phyloP scores from a whole-genome alignment of 1,140 invertebrate species.

The Grapholita molesta region DNA sequence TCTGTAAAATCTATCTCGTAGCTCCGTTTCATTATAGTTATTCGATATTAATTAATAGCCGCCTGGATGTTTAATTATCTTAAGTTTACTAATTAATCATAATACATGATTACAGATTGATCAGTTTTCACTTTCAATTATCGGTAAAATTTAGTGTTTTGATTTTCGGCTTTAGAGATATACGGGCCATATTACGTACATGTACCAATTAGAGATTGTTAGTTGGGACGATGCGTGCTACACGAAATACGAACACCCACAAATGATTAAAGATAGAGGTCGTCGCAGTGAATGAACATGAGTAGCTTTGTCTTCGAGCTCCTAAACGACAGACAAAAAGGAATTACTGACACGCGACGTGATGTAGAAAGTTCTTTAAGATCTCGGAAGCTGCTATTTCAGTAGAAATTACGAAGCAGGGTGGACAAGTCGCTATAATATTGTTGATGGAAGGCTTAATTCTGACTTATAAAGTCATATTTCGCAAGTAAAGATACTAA shows the following conservation, averaged over 20 bases:
- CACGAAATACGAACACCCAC: slow-evolving; percentile 35
- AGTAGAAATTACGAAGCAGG: slow-evolving; percentile 18
- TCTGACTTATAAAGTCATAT: no score
- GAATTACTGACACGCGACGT: slow-evolving; percentile 12
- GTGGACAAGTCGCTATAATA: no score
- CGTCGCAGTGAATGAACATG: slow-evolving; percentile 9
- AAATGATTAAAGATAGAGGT: slow-evolving; percentile 23
- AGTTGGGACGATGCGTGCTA: slow-evolving; percentile 22
- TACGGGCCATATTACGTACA: neutral
- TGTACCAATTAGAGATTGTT: slow-evolving; percentile 20
- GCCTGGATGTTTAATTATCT: no score
- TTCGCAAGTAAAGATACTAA: no score
- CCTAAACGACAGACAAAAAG: slow-evolving; percentile 5
- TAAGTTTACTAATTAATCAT: neutral
- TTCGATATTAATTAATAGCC: no score
- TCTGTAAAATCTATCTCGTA: no score
- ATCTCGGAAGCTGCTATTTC: slow-evolving; percentile 16
- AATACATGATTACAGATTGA: neutral
- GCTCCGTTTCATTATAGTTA: no score
- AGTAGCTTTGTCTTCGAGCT: slow-evolving; percentile 11
- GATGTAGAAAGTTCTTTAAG: slow-evolving; percentile 10
- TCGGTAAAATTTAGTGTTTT: slow-evolving; percentile 5
- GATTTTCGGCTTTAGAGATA: neutral
- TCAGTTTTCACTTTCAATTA: neutral
- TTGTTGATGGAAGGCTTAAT: no score